These are phyloP conservation scores for Zoroaster sp. DNA, from an alignment of 53 echinoderm and acorn worm genomes.

Conservation along the genomic window DNA sequence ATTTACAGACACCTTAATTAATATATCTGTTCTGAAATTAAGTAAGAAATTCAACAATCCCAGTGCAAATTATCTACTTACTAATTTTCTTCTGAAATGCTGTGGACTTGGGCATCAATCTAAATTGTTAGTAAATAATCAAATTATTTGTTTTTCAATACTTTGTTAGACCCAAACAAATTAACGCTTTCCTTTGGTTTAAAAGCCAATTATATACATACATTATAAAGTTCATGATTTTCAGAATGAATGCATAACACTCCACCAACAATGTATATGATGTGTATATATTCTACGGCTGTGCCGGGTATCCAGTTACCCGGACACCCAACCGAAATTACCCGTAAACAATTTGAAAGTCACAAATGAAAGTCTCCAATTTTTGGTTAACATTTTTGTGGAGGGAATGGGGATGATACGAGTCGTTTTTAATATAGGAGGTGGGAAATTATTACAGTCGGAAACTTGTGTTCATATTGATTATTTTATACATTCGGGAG, in stretches of 20 bases:
- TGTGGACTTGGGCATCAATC: neutral
- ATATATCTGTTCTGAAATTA: neutral
- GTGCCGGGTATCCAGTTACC: too few relatives aligned
- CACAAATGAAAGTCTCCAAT: too few relatives aligned
- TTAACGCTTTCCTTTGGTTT: conserved; percentile 16
- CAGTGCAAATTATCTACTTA: neutral
- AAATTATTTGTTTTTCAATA: neutral
- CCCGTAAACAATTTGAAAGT: too few relatives aligned
- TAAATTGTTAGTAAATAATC: neutral
- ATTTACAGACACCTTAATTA: neutral
- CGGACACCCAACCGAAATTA: too few relatives aligned
- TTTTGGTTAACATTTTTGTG: too few relatives aligned
- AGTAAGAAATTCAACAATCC: neutral
- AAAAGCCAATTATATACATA: conserved; percentile 34
- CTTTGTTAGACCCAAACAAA: neutral
- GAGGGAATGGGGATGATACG: too few relatives aligned
- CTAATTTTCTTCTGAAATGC: neutral
- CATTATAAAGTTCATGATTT: conserved; percentile 8
- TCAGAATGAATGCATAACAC: neutral
- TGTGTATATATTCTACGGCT: neutral
- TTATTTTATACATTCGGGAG: too few relatives aligned
- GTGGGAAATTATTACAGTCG: too few relatives aligned
- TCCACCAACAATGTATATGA: neutral
- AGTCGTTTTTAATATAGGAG: too few relatives aligned
- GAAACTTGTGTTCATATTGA: too few relatives aligned